A percentile compares a stretch with the other conserved stretches of the same genome.
Conservation (phyloP, 2,888 invertebrate species). For the Chrysolina oricalcia region DNA sequence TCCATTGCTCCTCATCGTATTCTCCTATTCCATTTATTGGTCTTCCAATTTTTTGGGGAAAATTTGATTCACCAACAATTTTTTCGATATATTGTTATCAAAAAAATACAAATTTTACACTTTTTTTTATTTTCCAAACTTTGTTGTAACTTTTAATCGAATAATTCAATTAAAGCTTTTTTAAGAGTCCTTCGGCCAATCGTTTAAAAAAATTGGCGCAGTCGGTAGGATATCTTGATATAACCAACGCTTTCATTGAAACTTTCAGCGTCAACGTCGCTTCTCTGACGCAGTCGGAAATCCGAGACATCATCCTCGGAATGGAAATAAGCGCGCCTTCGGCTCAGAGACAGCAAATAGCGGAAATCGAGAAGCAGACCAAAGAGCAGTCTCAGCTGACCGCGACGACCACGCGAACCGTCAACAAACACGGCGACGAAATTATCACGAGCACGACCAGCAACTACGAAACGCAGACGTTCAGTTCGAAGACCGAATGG, state of each 20-base stretch:
- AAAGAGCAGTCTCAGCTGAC: slow-evolving; percentile 99
- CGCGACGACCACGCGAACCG: slow-evolving; percentile 98
- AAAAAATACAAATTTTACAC: too few species aligned
- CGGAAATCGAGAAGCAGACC: slow-evolving; percentile 99
- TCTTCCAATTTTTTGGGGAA: too few species aligned
- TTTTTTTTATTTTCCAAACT: too few species aligned
- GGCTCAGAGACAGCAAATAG: slow-evolving; percentile 98
- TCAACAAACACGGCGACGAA: slow-evolving; percentile 99
- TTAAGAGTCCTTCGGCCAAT: too few species aligned
- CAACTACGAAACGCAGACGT: slow-evolving; percentile 98
- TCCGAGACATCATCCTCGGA: slow-evolving; percentile 98
- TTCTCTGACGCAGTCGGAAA: slow-evolving; percentile 98
- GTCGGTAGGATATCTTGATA: too few species aligned
- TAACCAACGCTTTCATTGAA: slow-evolving; percentile 29
- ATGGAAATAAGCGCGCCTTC: slow-evolving; percentile 99
- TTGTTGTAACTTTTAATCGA: too few species aligned
- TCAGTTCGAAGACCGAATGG: slow-evolving; percentile 99
- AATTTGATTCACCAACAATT: too few species aligned
- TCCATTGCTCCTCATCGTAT: too few species aligned
- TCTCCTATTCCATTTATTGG: too few species aligned
- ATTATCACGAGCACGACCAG: slow-evolving; percentile 99
- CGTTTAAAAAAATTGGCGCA: too few species aligned
- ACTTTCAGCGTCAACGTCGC: slow-evolving; percentile 92
- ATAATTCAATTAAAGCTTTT: too few species aligned
- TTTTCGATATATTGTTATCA: too few species aligned